Base-by-base conservation (phyloP, 2,888 invertebrate species). In the Erpobdella octoculata region DNA sequence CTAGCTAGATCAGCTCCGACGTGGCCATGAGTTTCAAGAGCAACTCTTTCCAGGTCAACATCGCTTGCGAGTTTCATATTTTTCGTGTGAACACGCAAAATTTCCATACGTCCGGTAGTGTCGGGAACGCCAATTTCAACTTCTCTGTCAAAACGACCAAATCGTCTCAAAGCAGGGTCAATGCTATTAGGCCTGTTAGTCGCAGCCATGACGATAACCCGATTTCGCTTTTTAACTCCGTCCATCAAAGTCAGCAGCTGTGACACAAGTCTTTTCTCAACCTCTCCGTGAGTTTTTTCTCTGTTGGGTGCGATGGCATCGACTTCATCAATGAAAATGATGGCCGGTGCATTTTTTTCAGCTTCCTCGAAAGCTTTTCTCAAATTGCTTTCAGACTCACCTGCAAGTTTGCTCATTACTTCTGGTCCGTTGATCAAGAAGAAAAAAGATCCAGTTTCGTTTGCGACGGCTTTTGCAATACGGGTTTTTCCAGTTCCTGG, bases 281-380 rank as follows among this genome's bases (percentile, higher is more conserved):
- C 98, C 85, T 99, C 87, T 73, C 87, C 98, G 80, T 98, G 97
- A 0, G 98, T 98, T 89, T 87, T 98, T 86, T 99, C 98, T 83
- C 98, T 88, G 84, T 98, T 99, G 9, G 98, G 98, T 33, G 98
- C 98, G 83, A 99, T 99, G n/a, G 98, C 96, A 84, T 98, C 98
- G 80, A 99, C 87, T 84, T 98, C 98, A 84, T 99, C 98, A 80
- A 99, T 98, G 86, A 98, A 99, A 80, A 99, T 96, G 79, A 98
- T 98, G 15, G 98, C 94, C 0, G 98, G 98, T 0, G 96, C 91
- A 85, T 98, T 98, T 85, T 97, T 97, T 83, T 99, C 98, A 0
- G 98, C 98, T 84, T 98, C 97, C 83, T 97, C 96, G 84, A 99
- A 98, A 0, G 98, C 98, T 84, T 98, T 98, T 73, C 98, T 89